phyloP scores from a whole-genome alignment of 2,113 vertebrate species.

The Cygnus atratus region DNA sequence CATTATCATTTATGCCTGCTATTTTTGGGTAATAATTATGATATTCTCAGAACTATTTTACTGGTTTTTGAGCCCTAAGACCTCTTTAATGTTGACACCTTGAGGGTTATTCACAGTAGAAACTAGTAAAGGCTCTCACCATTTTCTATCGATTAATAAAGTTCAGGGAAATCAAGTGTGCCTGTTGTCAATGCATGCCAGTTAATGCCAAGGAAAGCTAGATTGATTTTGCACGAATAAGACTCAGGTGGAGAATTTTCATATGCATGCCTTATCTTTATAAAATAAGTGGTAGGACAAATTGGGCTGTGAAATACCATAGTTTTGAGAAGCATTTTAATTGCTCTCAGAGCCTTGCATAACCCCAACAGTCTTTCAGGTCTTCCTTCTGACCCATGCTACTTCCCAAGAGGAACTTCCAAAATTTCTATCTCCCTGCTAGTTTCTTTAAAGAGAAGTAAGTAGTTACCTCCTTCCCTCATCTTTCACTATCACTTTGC shows the following conservation, averaged over 20 bases:
- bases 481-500: not conserved
- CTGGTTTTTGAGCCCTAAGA: not conserved
- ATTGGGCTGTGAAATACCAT: not conserved
- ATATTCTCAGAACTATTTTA: not conserved
- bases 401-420: not conserved
- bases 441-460: not conserved
- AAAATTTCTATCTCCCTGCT: not conserved
- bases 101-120: not conserved
- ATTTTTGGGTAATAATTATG: not conserved
- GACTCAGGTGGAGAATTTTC: not conserved
- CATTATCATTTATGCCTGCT: not conserved
- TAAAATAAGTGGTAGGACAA: not conserved
- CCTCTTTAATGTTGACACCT: not conserved
- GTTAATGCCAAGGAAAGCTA: not conserved
- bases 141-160: not conserved
- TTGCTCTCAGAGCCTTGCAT: not conserved
- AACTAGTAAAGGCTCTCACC: not conserved
- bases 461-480: not conserved
- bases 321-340: not conserved
- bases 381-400: not conserved
- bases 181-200: not conserved
- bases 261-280: not conserved
- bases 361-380: not conserved
- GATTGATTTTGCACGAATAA: not conserved
- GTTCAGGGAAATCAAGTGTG: not conserved